A percentile compares a stretch with the other conserved stretches of the same genome.
Evolutionary conservation across 2,797 vertebrate species (phyloP).

Genomic region (Clamator glandarius): DNA sequence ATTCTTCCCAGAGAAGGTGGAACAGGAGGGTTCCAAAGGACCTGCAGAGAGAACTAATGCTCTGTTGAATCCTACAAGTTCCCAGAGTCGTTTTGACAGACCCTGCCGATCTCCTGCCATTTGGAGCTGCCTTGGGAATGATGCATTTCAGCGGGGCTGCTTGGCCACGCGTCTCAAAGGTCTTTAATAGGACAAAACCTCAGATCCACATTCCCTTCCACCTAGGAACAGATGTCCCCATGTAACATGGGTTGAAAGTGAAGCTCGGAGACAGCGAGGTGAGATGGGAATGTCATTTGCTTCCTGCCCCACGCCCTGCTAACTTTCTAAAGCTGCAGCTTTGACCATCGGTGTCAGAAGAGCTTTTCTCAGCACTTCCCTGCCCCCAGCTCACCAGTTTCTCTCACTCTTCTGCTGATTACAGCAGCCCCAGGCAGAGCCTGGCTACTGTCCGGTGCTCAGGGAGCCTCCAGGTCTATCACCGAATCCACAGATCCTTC

Average conservation of each 20-base stretch:
- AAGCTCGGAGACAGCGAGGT: neutral
- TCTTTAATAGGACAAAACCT: neutral
- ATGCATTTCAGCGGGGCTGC: neutral
- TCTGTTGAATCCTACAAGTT: neutral
- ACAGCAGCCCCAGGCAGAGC: neutral
- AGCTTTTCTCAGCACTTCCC: neutral
- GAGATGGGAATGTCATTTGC: rapidly evolving
- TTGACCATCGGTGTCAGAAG: neutral
- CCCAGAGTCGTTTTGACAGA: neutral
- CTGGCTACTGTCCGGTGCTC: neutral
- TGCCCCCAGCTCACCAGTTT: neutral
- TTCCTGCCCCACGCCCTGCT: neutral
- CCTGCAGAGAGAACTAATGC: neutral
- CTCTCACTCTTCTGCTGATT: neutral
- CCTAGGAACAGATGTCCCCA: neutral
- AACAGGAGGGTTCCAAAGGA: neutral
- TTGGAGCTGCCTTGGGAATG: neutral
- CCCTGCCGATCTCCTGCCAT: neutral
- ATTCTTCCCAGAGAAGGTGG: neutral
- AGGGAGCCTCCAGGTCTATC: neutral
- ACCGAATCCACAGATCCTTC: neutral
- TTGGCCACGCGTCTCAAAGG: neutral
- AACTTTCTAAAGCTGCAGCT: neutral
- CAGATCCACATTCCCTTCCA: neutral
- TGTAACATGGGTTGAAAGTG: neutral